Conservation (phyloP, 2,113 vertebrate genomes). For the Brachirus orientalis region DNA sequence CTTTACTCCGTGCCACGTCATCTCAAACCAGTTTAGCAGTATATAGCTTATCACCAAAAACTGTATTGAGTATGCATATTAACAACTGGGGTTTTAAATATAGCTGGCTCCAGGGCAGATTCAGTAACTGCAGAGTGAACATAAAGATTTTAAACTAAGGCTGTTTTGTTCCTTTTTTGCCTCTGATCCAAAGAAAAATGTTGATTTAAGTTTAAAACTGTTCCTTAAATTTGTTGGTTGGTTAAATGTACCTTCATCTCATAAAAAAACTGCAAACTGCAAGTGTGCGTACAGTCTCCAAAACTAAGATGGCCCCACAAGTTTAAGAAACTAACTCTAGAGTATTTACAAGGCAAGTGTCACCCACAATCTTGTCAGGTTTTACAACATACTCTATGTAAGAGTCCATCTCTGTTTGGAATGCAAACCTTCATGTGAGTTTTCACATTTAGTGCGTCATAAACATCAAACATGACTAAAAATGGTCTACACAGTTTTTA, state of each 20-base stretch:
- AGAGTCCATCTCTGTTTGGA: not conserved
- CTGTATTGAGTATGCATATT: constrained; percentile 30
- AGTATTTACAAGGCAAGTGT: constrained; percentile 66
- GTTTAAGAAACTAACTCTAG: constrained; percentile 54
- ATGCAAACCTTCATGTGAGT: not conserved
- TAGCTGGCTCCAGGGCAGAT: constrained; percentile 65
- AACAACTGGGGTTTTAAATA: constrained; percentile 61
- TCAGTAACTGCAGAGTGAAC: constrained; percentile 17
- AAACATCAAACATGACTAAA: constrained; percentile 11
- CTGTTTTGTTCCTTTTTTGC: not conserved
- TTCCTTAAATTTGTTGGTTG: constrained; percentile 23
- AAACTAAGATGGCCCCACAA: constrained; percentile 41
- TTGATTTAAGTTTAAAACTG: not conserved
- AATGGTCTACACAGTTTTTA: constrained; percentile 16
- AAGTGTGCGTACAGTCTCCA: constrained; percentile 18
- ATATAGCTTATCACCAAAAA: constrained; percentile 15
- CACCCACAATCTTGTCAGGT: not conserved
- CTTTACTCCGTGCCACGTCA: constrained; percentile 8
- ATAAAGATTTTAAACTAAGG: constrained; percentile 13
- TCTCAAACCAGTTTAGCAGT: constrained; percentile 13
- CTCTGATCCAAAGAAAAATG: not conserved
- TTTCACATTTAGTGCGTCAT: constrained; percentile 3
- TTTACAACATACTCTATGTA: constrained; percentile 1
- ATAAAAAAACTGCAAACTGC: constrained; percentile 13
- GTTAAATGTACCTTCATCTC: not conserved